Evolutionary conservation across 2,797 vertebrate species (phyloP).

Genomic region (Brachymystax lenok): DNA sequence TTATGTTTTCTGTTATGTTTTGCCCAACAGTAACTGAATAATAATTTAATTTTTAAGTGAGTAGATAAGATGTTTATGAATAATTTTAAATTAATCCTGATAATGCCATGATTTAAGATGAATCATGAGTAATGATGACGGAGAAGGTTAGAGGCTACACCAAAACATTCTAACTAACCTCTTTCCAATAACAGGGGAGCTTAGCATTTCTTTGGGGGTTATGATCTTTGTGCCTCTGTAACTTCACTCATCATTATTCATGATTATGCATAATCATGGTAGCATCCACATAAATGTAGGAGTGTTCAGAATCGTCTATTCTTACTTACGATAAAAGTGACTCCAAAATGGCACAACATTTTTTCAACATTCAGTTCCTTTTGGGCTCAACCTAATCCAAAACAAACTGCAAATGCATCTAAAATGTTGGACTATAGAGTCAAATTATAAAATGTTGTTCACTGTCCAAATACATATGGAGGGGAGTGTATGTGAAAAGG

Average conservation of each 20-base stretch:
- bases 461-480: no score
- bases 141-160: not conserved
- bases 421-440: not conserved
- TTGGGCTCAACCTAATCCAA: no score
- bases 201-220: not conserved
- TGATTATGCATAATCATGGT: no score
- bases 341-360: no score
- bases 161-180: not conserved
- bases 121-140: not conserved
- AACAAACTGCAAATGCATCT: no score
- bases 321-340: no score
- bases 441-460: no score
- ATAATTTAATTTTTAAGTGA: not conserved
- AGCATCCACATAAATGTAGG: no score
- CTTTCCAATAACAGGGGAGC: not conserved
- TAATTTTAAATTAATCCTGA: not conserved
- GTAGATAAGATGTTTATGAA: not conserved
- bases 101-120: no score
- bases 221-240: not conserved
- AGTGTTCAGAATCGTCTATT: no score
- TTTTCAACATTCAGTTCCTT: no score
- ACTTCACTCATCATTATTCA: not conserved
- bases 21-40: not conserved
- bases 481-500: not conserved
- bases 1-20: not conserved